Conservation (phyloP, 1,140 invertebrate species). For the Lepeophtheirus salmonis region DNA sequence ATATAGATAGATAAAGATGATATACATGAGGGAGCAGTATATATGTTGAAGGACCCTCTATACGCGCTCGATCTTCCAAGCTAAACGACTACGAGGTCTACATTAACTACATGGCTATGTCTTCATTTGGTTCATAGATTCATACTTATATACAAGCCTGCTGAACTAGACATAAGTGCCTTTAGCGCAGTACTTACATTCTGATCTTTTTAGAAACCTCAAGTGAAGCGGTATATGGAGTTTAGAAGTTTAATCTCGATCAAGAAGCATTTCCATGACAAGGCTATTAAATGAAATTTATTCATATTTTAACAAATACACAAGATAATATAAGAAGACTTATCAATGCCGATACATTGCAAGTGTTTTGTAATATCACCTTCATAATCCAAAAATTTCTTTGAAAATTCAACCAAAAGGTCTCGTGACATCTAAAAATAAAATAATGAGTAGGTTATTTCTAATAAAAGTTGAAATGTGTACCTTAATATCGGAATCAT, state of each 20-base stretch:
- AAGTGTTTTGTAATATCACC: conserved; percentile 67
- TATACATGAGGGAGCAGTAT: no score
- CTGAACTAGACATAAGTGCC: conserved; percentile 35
- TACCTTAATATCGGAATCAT: conserved; percentile 56
- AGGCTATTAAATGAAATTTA: no score
- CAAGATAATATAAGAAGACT: no score
- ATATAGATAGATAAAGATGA: no score
- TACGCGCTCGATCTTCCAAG: no score
- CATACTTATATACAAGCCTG: conserved; percentile 35
- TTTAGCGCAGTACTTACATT: conserved; percentile 54
- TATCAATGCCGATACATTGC: conserved; percentile 45
- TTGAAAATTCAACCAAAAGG: conserved; percentile 53
- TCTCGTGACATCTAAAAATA: conserved; percentile 33
- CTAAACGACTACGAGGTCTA: no score
- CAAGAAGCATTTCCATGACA: conserved; percentile 63
- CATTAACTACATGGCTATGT: no score
- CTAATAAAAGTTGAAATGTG: no score
- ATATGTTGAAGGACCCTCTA: no score
- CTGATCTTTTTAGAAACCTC: conserved; percentile 58
- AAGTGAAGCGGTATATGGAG: conserved; percentile 65
- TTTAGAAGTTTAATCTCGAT: conserved; percentile 31
- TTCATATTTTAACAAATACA: no score
- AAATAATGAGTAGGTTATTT: no score
- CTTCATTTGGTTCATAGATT: no score
- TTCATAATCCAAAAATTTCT: conserved; percentile 57